These are phyloP conservation scores for Petrocephalus sullivani DNA, from an alignment of 2,797 vertebrate species.

Conservation along the genomic window DNA sequence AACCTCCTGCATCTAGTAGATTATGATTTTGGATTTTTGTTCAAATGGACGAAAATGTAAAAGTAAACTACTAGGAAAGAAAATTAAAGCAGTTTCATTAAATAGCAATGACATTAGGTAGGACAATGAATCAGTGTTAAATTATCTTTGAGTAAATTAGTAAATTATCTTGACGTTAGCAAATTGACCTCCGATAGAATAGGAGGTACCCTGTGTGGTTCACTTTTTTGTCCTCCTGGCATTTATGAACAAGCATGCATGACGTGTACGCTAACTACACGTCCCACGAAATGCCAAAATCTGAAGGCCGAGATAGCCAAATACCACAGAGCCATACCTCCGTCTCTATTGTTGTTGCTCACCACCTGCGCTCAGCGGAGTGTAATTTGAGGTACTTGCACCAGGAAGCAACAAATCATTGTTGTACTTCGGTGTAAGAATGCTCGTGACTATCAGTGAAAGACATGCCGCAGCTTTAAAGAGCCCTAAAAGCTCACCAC, in stretches of 20 bases:
- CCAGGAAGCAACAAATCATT: conserved; percentile 3
- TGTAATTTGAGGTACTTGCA: conserved; percentile 17
- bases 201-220: neutral
- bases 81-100: conserved; percentile 10
- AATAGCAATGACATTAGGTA: conserved; percentile 20
- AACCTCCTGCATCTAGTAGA: neutral
- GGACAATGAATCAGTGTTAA: conserved; percentile 6
- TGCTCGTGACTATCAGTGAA: neutral
- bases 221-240: conserved; percentile 20
- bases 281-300: neutral
- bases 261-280: neutral
- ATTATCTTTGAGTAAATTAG: neutral
- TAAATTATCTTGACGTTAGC: conserved; percentile 32
- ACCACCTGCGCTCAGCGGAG: neutral
- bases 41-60: conserved; percentile 9
- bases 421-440: conserved; percentile 4
- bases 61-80: conserved; percentile 6
- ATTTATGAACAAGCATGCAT: conserved; percentile 12
- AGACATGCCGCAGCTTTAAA: conserved; percentile 17
- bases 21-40: conserved; percentile 23
- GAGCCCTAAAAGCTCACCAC: conserved; percentile 10
- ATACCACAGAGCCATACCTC: neutral
- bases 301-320: neutral
- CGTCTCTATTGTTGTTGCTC: neutral
- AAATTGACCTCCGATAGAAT: conserved; percentile 29